phyloP scores from a whole-genome alignment of 2,113 vertebrate species.

The Bolborhynchus lineola region DNA sequence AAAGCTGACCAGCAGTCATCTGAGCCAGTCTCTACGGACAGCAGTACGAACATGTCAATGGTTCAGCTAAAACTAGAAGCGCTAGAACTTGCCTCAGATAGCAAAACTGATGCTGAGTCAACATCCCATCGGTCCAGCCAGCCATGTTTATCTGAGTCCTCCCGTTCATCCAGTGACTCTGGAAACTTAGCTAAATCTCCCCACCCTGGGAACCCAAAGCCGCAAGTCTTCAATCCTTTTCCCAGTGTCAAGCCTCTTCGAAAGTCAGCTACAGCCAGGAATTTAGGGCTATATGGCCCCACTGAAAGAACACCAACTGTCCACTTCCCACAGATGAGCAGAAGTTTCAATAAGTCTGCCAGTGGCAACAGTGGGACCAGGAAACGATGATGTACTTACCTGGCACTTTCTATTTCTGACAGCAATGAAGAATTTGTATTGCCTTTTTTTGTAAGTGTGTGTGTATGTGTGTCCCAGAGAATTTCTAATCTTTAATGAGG shows the following conservation, averaged over 20 bases:
- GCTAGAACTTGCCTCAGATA: conserved; percentile 72
- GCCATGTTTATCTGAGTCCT: conserved; percentile 59
- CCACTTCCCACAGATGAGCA: conserved; percentile 93
- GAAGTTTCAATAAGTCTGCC: conserved; percentile 75
- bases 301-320: conserved; percentile 89
- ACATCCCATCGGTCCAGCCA: not conserved
- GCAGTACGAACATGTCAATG: conserved; percentile 44
- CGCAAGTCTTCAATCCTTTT: conserved; percentile 87
- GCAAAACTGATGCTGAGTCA: not conserved
- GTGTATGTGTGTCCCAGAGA: not conserved
- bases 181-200: conserved; percentile 48
- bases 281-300: conserved; percentile 93
- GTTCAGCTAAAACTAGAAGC: conserved; percentile 81
- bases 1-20: conserved; percentile 65
- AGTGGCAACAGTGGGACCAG: conserved; percentile 71
- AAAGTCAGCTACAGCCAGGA: conserved; percentile 89
- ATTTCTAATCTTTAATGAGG: not conserved
- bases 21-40: conserved; percentile 32
- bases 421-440: not conserved
- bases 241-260: conserved; percentile 91
- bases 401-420: not conserved
- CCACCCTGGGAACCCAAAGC: conserved; percentile 63
- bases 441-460: not conserved
- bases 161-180: conserved; percentile 57
- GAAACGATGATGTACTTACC: conserved; percentile 72